A percentile compares a stretch with the other conserved stretches of the same genome.
Evolutionary conservation across 2,797 vertebrate species (phyloP).

Genomic region (Danio aesculapii): DNA sequence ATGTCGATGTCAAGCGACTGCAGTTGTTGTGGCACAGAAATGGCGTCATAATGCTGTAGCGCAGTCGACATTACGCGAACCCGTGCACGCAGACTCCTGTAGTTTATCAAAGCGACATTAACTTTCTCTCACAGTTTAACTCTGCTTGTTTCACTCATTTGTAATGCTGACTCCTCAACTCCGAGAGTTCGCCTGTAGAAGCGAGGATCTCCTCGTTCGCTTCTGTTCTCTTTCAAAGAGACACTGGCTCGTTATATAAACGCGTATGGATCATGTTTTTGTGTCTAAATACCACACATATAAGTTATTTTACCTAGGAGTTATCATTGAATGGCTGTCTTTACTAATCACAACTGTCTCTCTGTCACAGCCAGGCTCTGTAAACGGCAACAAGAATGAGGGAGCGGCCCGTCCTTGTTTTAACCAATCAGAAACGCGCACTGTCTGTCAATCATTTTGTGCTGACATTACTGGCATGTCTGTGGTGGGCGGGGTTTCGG

Average conservation of each 20-base stretch:
- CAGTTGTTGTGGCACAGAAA: slow-evolving; percentile 75
- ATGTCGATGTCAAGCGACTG: slow-evolving; percentile 54
- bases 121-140: slow-evolving; percentile 15
- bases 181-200: neutral
- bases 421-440: slow-evolving; percentile 9
- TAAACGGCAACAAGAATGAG: neutral
- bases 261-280: slow-evolving; percentile 51
- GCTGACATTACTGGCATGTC: neutral
- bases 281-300: neutral
- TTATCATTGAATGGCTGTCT: neutral
- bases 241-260: slow-evolving; percentile 72
- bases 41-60: slow-evolving; percentile 81
- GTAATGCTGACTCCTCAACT: neutral
- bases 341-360: neutral
- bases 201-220: slow-evolving; percentile 43
- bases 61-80: slow-evolving; percentile 67
- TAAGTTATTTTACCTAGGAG: neutral
- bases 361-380: slow-evolving; percentile 8
- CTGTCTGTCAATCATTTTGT: slow-evolving; percentile 11
- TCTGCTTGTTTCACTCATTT: slow-evolving; percentile 2
- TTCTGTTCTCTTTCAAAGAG: slow-evolving; percentile 37
- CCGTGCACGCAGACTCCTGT: slow-evolving; percentile 14
- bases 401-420: slow-evolving; percentile 1
- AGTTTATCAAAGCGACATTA: neutral
- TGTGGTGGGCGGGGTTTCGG: slow-evolving; percentile 4